A percentile compares a stretch with the other conserved stretches of the same genome.
Evolutionary conservation across 2,888 invertebrate genomes (phyloP).

Genomic region (Megamerina dolium): DNA sequence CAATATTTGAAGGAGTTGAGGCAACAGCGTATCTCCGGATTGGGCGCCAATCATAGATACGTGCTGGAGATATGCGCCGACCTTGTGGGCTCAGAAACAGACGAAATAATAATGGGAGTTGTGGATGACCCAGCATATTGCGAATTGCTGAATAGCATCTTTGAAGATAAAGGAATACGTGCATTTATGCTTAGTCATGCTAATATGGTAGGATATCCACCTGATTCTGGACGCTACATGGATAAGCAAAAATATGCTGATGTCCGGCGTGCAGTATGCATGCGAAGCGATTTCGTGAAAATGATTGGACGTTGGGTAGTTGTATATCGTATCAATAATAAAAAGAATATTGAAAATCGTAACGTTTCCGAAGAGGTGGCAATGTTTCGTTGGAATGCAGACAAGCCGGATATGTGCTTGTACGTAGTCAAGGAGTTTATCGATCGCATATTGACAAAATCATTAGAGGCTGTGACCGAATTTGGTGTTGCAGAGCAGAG

Average conservation of each 20-base stretch:
- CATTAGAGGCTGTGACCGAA: conserved; percentile 50
- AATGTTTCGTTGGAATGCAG: conserved; percentile 28
- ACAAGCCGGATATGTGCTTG: conserved; percentile 24
- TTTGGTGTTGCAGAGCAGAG: conserved; percentile 54
- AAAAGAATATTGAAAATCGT: conserved; percentile 56
- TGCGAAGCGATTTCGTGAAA: conserved; percentile 55
- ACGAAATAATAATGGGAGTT: conserved; percentile 63
- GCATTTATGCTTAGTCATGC: conserved; percentile 65
- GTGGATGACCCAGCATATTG: conserved; percentile 62
- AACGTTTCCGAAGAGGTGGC: conserved; percentile 55
- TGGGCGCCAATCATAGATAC: conserved; percentile 54
- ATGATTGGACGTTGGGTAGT: conserved; percentile 63
- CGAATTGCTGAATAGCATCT: conserved; percentile 57
- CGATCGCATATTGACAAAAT: conserved; percentile 46
- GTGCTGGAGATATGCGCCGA: conserved; percentile 62
- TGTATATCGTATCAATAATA: conserved; percentile 60
- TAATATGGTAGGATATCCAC: conserved; percentile 57
- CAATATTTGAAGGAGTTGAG: conserved; percentile 34
- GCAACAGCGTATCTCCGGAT: conserved; percentile 30
- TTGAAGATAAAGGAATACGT: conserved; percentile 57
- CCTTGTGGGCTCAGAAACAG: conserved; percentile 63
- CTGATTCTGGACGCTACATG: conserved; percentile 43
- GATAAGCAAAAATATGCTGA: conserved; percentile 33
- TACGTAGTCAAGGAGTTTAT: conserved; percentile 32
- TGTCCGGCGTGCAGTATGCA: conserved; percentile 58